Evolutionary conservation across 2,113 vertebrate species (phyloP), one percentile per base, ranked within the genome.

Genomic region (Peromyscus maniculatus): DNA sequence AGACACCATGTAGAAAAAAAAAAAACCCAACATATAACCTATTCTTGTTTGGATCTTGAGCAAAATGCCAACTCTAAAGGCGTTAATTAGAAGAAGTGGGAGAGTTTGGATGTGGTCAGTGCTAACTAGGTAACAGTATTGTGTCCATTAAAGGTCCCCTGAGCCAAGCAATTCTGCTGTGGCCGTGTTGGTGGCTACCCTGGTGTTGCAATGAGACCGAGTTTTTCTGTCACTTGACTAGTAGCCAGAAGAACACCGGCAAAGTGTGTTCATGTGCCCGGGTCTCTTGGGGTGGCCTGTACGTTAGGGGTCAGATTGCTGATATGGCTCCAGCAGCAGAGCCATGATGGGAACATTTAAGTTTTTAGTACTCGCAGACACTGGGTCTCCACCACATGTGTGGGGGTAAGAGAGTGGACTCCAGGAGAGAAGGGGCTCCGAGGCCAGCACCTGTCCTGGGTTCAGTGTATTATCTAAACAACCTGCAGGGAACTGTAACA

Each of bases 191-290:
- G 59, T 22, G 74, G 87, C 36, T 28, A 71, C 62, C 3, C 19
- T 77, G 52, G 5, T 46, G 64, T 49, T 59, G 77, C 19, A 46
- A 69, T 36, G 74, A 49, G 77, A 57, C 19, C 22, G n/a, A 33
- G 17, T 77, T 43, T 57, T 21, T 69, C 46, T 43, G n/a, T 21
- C n/a, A 46, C 57, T 64, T 77, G 28, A 17, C 17, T 77, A 9
- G 5, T 75, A 77, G 39, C 33, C 72, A 66, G 69, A 62, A 64
- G n/a, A 66, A 36, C 33, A 28, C 55, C 43, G 43, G 55, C 55
- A 75, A 1, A 39, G 1, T 9, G 1, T 9, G 11, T n/a, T 43
- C 22, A 8, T 64, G n/a, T 46, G 49, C 7, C 0, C 10, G 17
- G 36, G 90, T 69, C 10, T 52, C 64, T 91, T 17, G 55, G 33